These are phyloP conservation scores for Forbesichthys agassizii DNA, from an alignment of 2,113 vertebrate species.

Conservation along the genomic window DNA sequence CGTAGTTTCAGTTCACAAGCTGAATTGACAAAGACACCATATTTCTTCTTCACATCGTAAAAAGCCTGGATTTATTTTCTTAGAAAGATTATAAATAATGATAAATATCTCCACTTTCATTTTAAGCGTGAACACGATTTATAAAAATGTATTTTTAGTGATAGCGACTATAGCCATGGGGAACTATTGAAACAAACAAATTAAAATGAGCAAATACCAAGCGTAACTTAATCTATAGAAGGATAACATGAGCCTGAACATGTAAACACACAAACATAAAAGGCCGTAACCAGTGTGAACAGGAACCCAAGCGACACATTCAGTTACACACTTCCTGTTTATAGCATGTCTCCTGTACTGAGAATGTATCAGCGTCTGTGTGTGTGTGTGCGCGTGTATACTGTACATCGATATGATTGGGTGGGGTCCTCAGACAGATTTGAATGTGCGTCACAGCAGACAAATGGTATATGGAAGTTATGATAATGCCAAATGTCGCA, in stretches of 20 bases:
- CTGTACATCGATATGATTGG: not conserved
- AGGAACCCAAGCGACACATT: not conserved
- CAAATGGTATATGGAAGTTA: no score
- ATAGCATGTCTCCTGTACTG: not conserved
- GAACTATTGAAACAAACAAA: conserved; percentile 1
- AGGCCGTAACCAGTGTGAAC: not conserved
- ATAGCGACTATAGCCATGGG: conserved; percentile 5
- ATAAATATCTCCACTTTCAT: not conserved
- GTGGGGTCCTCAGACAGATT: not conserved
- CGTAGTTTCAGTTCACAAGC: no score
- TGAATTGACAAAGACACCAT: not conserved
- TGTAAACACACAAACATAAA: not conserved
- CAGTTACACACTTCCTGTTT: conserved; percentile 50
- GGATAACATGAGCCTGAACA: not conserved
- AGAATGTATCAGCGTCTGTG: not conserved
- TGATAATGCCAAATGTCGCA: no score
- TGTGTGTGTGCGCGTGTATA: not conserved
- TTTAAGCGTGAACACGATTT: not conserved
- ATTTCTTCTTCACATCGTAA: conserved; percentile 10
- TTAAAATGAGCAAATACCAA: not conserved
- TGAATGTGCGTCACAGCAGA: conserved; percentile 1
- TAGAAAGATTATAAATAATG: conserved; percentile 43
- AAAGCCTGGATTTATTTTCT: conserved; percentile 14
- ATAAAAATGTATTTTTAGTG: not conserved
- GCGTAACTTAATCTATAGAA: not conserved